A percentile compares a stretch with the other conserved stretches of the same genome.
These are phyloP conservation scores for Hypsibius dujardini DNA, from an alignment of 1,140 invertebrate genomes.

Conservation along the genomic window DNA sequence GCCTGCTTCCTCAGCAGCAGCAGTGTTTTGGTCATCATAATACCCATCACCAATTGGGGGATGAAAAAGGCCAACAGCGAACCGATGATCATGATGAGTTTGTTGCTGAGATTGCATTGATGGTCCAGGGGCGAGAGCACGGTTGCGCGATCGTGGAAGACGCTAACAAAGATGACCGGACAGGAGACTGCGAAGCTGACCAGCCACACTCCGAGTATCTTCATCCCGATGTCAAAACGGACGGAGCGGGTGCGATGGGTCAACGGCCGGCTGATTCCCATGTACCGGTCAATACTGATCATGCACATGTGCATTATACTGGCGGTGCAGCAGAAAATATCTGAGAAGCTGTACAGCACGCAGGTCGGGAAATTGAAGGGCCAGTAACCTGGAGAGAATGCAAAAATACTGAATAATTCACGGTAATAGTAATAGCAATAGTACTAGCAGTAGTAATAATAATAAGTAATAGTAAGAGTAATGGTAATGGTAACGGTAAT, in stretches of 20 bases:
- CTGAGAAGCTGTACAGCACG: conserved; percentile 77
- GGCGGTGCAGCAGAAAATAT: conserved; percentile 79
- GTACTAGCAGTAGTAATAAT: too few species aligned
- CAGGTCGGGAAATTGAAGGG: conserved; percentile 68
- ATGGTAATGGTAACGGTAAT: too few species aligned
- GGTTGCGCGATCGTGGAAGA: neutral
- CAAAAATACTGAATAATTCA: conserved; percentile 16
- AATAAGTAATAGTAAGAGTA: too few species aligned
- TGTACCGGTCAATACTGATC: conserved; percentile 74
- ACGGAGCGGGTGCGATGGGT: conserved; percentile 40
- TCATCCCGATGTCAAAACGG: neutral
- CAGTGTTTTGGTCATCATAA: neutral
- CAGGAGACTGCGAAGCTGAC: neutral
- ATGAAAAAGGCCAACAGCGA: neutral
- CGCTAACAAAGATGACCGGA: neutral
- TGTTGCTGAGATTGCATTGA: neutral
- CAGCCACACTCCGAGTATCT: neutral
- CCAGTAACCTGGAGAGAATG: conserved; percentile 38
- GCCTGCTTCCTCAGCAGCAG: neutral
- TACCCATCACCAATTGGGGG: neutral
- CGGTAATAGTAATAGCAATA: neutral
- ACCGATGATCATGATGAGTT: neutral
- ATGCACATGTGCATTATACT: conserved; percentile 95
- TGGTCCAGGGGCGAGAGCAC: neutral
- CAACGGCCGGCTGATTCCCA: conserved; percentile 73